Base-by-base conservation (phyloP, 1,140 invertebrate genomes). In the Matsumurasca onukii region DNA sequence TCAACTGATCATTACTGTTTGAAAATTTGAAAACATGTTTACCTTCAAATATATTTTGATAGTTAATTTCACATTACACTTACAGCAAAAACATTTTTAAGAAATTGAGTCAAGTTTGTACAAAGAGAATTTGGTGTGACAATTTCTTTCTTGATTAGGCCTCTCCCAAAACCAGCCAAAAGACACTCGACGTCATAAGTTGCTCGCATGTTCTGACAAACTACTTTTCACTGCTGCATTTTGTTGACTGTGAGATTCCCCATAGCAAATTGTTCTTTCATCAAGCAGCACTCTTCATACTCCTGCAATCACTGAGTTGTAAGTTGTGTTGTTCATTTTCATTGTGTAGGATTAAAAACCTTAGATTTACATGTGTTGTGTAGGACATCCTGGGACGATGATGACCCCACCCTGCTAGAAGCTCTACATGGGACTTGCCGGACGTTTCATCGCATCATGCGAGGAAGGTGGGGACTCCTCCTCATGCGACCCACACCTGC, bases 341-440 rank as follows among this genome's bases (percentile, higher is more conserved):
- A 17, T 39, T 39, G 34, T 39, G 34, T 17, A 39, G 17, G 34
- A 39, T 5, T 39, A 39, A 39, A 39, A 9, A 39, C 34, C 5
- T 9, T 39, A 5, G 17, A 39, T 9, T 9, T 39, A 39, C 34
- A 20, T 55, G n/a, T n/a, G n/a, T 61, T 81, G 49, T 83, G 80
- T 5, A 89, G 86, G 76, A 89, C 90, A 48, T 86, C 86, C 12
- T 98, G 96, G 96, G 94, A 98, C 77, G 91, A 94, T 72, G 88
- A 90, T 70, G 87, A 88, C 30, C 83, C 80, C 67, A 82, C 84
- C 87, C 87, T 17, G 74, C 76, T 9, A 86, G 82, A 30, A 84
- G 83, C 73, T 95, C 93, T 3, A 87, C 87, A 52, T 98, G 96
- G 95, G 97, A 98, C 81, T 87, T 93, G 76, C 94, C 95, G 0